Evolutionary conservation across 2,888 invertebrate species (phyloP).

Genomic region (Microplitis manilae): DNA sequence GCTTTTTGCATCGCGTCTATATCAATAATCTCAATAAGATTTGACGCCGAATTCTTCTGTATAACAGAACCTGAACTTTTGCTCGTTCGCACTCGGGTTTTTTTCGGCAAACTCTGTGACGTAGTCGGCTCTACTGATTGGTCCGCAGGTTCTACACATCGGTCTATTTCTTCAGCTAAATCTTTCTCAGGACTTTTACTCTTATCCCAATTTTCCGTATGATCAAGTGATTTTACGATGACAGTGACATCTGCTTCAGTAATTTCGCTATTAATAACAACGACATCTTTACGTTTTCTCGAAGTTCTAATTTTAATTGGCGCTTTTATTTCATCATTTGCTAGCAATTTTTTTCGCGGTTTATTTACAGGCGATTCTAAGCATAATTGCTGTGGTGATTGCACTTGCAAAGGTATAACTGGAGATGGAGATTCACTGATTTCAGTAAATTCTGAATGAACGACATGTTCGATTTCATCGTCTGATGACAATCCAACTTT

Average conservation of each 20-base stretch:
- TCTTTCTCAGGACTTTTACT: conserved; percentile 52
- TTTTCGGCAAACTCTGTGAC: conserved; percentile 50
- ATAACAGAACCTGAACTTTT: conserved; percentile 17
- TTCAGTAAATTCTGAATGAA: conserved; percentile 57
- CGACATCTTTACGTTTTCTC: conserved; percentile 57
- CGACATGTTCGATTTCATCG: conserved; percentile 65
- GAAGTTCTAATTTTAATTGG: conserved; percentile 40
- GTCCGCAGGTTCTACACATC: conserved; percentile 46
- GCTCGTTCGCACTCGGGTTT: conserved; percentile 48
- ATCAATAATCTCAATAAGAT: conserved; percentile 62
- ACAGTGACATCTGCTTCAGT: conserved; percentile 56
- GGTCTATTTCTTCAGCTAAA: conserved; percentile 52
- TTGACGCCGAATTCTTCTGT: conserved; percentile 46
- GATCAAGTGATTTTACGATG: conserved; percentile 54
- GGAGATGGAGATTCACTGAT: conserved; percentile 25
- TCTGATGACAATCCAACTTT: conserved; percentile 58
- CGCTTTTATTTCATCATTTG: conserved; percentile 30
- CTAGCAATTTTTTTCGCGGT: conserved; percentile 39
- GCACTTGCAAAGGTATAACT: not conserved
- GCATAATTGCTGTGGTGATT: not conserved
- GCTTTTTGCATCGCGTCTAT: conserved; percentile 64
- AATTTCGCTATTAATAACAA: conserved; percentile 56
- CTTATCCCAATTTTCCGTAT: conserved; percentile 49
- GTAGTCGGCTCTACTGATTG: conserved; percentile 29
- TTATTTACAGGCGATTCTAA: not conserved